Evolutionary conservation across 2,888 invertebrate species (phyloP).

Genomic region (Allygus modestus): DNA sequence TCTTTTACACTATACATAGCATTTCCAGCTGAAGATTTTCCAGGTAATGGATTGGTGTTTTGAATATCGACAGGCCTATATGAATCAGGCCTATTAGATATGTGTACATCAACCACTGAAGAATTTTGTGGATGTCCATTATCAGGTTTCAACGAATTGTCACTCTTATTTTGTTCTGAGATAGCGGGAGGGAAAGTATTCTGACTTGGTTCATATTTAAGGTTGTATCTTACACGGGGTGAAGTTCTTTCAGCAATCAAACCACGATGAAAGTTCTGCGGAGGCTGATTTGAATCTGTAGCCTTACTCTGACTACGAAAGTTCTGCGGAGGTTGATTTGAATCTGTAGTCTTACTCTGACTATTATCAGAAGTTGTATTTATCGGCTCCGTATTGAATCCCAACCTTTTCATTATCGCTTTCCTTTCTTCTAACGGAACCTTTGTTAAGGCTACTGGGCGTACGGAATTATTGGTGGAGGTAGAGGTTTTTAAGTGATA

Average conservation of each 20-base stretch:
- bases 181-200: neutral
- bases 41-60: too few relatives aligned
- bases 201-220: neutral
- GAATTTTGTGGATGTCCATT: neutral
- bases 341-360: neutral
- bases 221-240: neutral
- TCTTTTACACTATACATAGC: too few relatives aligned
- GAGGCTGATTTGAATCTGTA: neutral
- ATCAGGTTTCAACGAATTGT: neutral
- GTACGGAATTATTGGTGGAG: neutral
- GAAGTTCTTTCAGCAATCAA: neutral
- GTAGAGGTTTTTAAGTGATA: too few relatives aligned
- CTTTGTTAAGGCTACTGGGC: neutral
- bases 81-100: neutral
- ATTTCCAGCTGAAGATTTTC: too few relatives aligned
- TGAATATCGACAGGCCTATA: too few relatives aligned
- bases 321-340: neutral
- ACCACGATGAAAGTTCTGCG: neutral
- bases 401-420: neutral
- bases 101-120: neutral
- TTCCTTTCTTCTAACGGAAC: neutral
- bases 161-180: neutral
- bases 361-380: neutral
- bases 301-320: neutral
- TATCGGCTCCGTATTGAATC: neutral